These are phyloP conservation scores for Pluvianellus socialis DNA, from an alignment of 2,113 vertebrate genomes.

Conservation along the genomic window DNA sequence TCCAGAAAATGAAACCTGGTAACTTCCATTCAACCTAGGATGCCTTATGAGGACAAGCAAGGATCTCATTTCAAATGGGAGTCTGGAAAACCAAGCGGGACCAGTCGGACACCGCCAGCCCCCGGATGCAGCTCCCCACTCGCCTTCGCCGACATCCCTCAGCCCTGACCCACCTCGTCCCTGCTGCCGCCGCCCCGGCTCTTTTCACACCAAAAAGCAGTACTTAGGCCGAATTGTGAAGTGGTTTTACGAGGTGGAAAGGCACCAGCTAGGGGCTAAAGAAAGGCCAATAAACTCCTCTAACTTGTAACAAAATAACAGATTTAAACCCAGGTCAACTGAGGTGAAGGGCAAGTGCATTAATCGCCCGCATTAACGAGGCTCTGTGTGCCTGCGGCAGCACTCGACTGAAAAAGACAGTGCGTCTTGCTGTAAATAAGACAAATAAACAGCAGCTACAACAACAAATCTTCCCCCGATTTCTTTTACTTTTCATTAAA, in stretches of 20 bases:
- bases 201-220: constrained; percentile 22
- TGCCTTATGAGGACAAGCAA: rapidly evolving
- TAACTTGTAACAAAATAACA: constrained; percentile 47
- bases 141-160: background rate
- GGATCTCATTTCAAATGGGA: background rate
- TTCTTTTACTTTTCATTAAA: constrained; percentile 34
- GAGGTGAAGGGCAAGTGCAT: constrained; percentile 61
- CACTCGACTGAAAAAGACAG: background rate
- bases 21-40: background rate
- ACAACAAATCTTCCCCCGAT: constrained; percentile 1
- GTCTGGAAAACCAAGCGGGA: background rate
- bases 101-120: background rate
- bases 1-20: background rate
- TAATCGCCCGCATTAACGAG: constrained; percentile 43
- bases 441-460: constrained; percentile 43
- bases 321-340: constrained; percentile 37
- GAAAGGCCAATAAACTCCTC: constrained; percentile 30
- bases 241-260: constrained; percentile 42
- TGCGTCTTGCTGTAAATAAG: constrained; percentile 43
- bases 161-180: background rate
- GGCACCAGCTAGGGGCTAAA: constrained; percentile 18
- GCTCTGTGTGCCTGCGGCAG: background rate
- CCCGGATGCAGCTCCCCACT: rapidly evolving
- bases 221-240: background rate
- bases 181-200: background rate